A percentile compares a stretch with the other conserved stretches of the same genome.
Conservation (phyloP, 2,888 invertebrate species). For the Sepioteuthis lessoniana region DNA sequence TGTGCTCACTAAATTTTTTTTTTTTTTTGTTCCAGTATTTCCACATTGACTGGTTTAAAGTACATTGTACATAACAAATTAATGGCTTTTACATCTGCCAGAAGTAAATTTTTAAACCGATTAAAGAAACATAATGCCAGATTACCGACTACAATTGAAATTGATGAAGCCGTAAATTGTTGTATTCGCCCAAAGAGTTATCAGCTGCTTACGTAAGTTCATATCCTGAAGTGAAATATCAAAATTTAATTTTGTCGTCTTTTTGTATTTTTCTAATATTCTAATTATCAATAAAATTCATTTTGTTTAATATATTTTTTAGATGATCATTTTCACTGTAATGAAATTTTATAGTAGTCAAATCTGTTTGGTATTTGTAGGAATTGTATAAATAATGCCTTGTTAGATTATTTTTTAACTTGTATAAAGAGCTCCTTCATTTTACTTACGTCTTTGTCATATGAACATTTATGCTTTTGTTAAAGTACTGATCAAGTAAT, state of each 20-base stretch:
- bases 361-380: no score
- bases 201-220: slow-evolving; percentile 2
- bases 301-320: not conserved
- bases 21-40: slow-evolving; percentile 66
- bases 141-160: slow-evolving; percentile 71
- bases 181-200: slow-evolving; percentile 77
- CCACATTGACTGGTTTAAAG: slow-evolving; percentile 71
- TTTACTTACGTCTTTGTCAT: no score
- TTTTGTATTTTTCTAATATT: not conserved
- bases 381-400: no score
- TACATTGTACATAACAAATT: slow-evolving; percentile 72
- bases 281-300: not conserved
- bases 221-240: not conserved
- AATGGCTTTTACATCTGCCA: slow-evolving; percentile 71
- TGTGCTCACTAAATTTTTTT: slow-evolving; percentile 43
- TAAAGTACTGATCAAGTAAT: no score
- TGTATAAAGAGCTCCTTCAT: no score
- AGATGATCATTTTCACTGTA: no score
- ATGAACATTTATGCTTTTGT: no score
- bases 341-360: no score
- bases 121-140: slow-evolving; percentile 69
- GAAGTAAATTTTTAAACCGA: slow-evolving; percentile 70
- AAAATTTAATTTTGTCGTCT: no score
- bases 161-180: slow-evolving; percentile 78
- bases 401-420: no score